Base-by-base conservation (phyloP, 92 coral and sea anemone species). In the Plumapathes pennacea region DNA sequence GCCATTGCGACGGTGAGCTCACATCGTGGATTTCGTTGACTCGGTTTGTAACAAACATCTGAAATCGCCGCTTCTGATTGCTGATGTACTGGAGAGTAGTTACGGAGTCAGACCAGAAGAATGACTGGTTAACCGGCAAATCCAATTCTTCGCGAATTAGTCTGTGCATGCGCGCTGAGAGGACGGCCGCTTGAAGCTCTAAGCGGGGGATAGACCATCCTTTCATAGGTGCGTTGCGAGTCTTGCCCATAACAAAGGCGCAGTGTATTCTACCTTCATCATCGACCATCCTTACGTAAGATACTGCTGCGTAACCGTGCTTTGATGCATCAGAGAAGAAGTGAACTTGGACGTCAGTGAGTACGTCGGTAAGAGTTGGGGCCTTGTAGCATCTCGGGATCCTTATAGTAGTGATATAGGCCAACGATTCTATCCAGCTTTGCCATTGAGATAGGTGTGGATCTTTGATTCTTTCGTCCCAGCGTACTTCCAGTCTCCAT, bases 11-110 rank as follows among this genome's bases (percentile, higher is more conserved):
- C n/a, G 68, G 73, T 3, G 27, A 32, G 6, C 68, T 51, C 23
- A 34, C 44, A 21, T 77, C 85, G 18, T 72, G 86, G n/a, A 73
- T 73, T 38, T 78, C 72, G 23, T 32, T 53, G 14, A 78, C 50
- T 11, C 86, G 60, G 37, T 60, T 72, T 0, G 80, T 25, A 9
- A 72, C 86, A 40, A 76, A 80, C 34, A 67, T 64, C 18, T 48
- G 72, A 37, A 85, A 74, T 13, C 88, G 65, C 24, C 77, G 57
- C 4, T 46, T 73, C 43, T 43, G 48, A 57, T 84, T 84, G 24
- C 40, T 52, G 42, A 84, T 72, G 62, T 78, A 78, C 34, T 71
- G 78, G 19, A 84, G 37, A 0, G 67, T 26, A 11, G 77, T 71
- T n/a, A n/a, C n/a, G n/a, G n/a, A n/a, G n/a, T n/a, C n/a, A n/a